Conservation (phyloP, 2,113 vertebrate species). For the Rhabdornis inornatus region DNA sequence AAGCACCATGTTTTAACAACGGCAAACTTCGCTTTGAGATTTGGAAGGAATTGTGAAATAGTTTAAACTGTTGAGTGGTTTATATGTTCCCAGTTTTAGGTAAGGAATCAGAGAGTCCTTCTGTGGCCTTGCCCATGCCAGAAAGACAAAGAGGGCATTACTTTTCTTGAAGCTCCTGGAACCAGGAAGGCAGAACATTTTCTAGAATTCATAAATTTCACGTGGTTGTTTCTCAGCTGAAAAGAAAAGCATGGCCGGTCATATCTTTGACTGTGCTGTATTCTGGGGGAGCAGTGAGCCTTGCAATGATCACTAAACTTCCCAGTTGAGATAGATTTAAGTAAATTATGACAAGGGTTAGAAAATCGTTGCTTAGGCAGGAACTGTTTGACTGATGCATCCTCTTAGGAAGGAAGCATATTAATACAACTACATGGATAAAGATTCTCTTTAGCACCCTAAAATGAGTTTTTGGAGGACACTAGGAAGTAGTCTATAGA, state of each 20-base stretch:
- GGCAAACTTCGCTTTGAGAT: background rate
- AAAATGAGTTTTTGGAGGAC: background rate
- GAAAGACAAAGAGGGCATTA: background rate
- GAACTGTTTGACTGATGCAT: background rate
- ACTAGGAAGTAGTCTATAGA: background rate
- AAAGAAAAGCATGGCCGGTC: rapidly evolving
- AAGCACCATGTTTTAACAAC: background rate
- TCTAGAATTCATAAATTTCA: background rate
- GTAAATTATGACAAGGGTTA: background rate
- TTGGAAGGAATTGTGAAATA: background rate
- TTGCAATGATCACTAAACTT: background rate
- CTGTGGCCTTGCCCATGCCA: background rate
- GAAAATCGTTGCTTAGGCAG: background rate
- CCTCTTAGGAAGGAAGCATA: background rate
- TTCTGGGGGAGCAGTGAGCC: background rate
- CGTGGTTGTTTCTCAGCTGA: background rate
- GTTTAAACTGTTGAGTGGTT: background rate
- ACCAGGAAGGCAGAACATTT: background rate
- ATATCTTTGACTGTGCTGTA: background rate
- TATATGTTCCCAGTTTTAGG: background rate
- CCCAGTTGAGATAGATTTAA: background rate
- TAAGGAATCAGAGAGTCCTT: background rate
- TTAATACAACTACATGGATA: background rate
- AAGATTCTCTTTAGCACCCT: background rate
- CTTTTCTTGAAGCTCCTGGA: background rate